phyloP scores from a whole-genome alignment of 2,797 vertebrate genomes.

The Adelosebastes latens region DNA sequence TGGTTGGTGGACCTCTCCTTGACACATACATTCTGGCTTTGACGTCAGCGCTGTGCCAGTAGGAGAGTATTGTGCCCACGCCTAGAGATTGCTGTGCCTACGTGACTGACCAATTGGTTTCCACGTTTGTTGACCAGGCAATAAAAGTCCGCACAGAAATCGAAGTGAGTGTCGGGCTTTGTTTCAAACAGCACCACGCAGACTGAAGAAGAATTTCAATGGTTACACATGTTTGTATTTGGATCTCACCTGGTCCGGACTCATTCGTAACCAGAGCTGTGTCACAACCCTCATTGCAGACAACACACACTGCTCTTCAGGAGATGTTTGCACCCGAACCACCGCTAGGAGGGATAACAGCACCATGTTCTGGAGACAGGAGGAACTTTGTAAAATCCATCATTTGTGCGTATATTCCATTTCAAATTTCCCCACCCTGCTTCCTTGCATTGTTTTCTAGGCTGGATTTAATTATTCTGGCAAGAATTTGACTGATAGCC shows the following conservation, averaged over 20 bases:
- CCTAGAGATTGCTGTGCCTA: too few relatives aligned
- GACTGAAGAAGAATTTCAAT: neutral
- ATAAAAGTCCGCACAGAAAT: neutral
- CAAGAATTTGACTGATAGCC: neutral
- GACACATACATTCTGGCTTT: too few relatives aligned
- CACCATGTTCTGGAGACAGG: slow-evolving; percentile 52
- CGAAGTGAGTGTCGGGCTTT: neutral
- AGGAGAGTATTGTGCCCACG: too few relatives aligned
- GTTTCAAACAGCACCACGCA: neutral
- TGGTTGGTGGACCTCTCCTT: too few relatives aligned
- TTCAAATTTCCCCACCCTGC: neutral
- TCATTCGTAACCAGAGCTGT: slow-evolving; percentile 86
- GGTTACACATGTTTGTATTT: neutral
- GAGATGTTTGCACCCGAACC: slow-evolving; percentile 71
- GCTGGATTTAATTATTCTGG: neutral
- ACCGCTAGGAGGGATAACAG: slow-evolving; percentile 78
- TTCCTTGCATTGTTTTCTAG: slow-evolving; percentile 6
- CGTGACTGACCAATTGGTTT: too few relatives aligned
- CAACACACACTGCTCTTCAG: slow-evolving; percentile 71
- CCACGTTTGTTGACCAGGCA: neutral
- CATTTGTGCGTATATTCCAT: neutral
- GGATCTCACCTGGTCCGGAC: slow-evolving; percentile 84
- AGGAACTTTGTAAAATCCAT: neutral
- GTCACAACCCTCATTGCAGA: slow-evolving; percentile 73
- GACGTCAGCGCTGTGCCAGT: too few relatives aligned